Conservation (phyloP, 2,797 vertebrate species). For the Macroramphosus scolopax region DNA sequence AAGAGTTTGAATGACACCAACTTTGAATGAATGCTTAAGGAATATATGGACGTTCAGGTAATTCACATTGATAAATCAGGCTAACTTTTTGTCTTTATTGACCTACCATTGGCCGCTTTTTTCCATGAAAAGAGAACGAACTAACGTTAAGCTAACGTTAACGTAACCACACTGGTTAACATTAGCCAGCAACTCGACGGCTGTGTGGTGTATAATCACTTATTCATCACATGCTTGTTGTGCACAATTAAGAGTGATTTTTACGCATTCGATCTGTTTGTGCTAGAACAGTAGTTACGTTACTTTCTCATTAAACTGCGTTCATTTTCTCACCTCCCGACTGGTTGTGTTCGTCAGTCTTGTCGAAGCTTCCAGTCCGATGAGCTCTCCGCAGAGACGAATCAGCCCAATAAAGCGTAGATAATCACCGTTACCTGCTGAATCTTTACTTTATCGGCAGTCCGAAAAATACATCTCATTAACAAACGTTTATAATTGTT, state of each 20-base stretch:
- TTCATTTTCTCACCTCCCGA: conserved; percentile 59
- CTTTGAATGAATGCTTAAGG: too few relatives aligned
- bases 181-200: neutral
- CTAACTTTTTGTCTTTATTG: too few relatives aligned
- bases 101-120: too few relatives aligned
- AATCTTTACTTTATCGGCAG: neutral
- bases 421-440: neutral
- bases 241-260: rapidly evolving
- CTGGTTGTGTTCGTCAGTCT: conserved; percentile 47
- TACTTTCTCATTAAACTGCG: conserved; percentile 34
- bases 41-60: too few relatives aligned
- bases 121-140: too few relatives aligned
- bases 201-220: neutral
- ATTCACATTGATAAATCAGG: too few relatives aligned
- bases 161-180: too few relatives aligned
- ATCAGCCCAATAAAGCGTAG: conserved; percentile 5
- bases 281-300: neutral
- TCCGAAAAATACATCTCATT: neutral
- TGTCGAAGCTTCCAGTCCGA: conserved; percentile 58
- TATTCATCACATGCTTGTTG: neutral
- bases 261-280: rapidly evolving
- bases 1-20: too few relatives aligned
- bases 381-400: conserved; percentile 13
- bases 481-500: neutral
- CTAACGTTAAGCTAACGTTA: too few relatives aligned